phyloP scores from a whole-genome alignment of 1,140 invertebrate species.

The Lucilia cuprina region DNA sequence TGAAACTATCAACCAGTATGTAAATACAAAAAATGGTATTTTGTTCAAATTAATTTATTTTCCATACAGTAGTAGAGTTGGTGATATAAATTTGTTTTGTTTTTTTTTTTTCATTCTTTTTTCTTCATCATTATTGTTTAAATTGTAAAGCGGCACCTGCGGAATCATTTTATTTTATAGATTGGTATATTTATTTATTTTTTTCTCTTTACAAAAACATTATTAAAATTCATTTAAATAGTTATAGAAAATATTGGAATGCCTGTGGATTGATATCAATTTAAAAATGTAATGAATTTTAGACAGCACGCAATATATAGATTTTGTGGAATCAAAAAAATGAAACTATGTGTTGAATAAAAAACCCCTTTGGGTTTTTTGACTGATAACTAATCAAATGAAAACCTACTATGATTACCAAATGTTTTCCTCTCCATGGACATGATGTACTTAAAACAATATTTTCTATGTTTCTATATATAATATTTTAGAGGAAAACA shows the following conservation, averaged over 20 bases:
- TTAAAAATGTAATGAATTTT: neutral
- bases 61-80: neutral
- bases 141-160: neutral
- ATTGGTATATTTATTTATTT: neutral
- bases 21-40: neutral
- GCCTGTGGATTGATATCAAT: neutral
- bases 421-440: too few relatives aligned
- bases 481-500: too few relatives aligned
- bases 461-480: too few relatives aligned
- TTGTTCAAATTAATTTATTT: neutral
- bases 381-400: neutral
- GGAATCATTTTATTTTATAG: neutral
- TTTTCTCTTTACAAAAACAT: neutral
- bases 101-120: too few relatives aligned
- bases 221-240: too few relatives aligned
- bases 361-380: neutral
- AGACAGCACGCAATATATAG: neutral
- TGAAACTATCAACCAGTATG: neutral
- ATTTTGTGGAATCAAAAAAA: neutral
- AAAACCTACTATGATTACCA: too few relatives aligned
- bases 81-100: neutral
- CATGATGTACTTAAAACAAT: too few relatives aligned
- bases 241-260: too few relatives aligned
- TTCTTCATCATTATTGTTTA: too few relatives aligned
- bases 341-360: neutral